These are phyloP conservation scores for Xestia c-nigrum DNA, from an alignment of 2,888 invertebrate genomes.

Conservation along the genomic window DNA sequence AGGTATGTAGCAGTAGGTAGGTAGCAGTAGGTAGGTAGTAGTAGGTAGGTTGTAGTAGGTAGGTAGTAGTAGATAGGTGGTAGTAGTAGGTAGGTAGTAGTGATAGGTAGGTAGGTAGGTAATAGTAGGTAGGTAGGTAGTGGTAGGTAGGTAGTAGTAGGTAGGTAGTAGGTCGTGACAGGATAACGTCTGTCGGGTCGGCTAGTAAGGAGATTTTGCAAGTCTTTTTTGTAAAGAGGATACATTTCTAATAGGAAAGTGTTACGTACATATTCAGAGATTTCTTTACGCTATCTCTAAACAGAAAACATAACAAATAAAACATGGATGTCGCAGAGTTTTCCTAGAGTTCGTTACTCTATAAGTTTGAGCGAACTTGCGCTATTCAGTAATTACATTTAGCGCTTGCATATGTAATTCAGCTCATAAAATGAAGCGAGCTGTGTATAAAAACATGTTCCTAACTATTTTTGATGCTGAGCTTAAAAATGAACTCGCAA, in stretches of 20 bases:
- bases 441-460: conserved; percentile 50
- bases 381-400: conserved; percentile 51
- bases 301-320: conserved; percentile 7
- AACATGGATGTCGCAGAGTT: conserved; percentile 38
- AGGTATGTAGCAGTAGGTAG: no score
- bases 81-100: no score
- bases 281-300: neutral
- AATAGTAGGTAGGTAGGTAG: no score
- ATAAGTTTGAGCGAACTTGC: conserved; percentile 39
- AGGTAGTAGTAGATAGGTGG: no score
- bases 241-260: neutral
- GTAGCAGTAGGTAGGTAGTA: no score
- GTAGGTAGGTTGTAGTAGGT: no score
- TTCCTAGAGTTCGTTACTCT: conserved; percentile 19
- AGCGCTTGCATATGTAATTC: conserved; percentile 35
- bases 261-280: neutral
- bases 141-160: no score
- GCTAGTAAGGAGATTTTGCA: neutral
- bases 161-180: no score
- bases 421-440: conserved; percentile 41
- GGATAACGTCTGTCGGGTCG: no score
- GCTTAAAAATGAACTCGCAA: conserved; percentile 22
- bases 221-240: neutral
- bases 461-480: conserved; percentile 43
- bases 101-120: no score